A percentile compares a stretch with the other conserved stretches of the same genome.
phyloP scores from a whole-genome alignment of 2,113 vertebrate species.

The Sceloporus undulatus region DNA sequence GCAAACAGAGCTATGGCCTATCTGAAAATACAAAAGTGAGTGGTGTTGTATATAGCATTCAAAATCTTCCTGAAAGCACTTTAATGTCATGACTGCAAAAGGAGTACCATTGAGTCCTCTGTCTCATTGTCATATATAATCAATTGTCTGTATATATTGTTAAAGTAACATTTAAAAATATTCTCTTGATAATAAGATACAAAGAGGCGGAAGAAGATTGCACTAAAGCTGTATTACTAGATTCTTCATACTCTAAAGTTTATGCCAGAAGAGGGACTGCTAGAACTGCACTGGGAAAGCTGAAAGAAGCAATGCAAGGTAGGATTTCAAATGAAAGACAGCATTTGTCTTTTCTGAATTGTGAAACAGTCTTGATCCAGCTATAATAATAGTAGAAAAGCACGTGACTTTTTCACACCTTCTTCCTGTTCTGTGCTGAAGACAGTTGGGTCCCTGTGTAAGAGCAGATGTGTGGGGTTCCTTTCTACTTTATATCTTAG shows the following conservation, averaged over 20 bases:
- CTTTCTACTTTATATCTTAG: neutral
- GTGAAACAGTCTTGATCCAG: neutral
- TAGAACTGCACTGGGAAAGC: conserved; percentile 86
- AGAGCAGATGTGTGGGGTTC: neutral
- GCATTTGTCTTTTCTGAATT: neutral
- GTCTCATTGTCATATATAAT: too few relatives aligned
- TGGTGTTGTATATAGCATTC: conserved; percentile 34
- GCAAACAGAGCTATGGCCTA: conserved; percentile 99
- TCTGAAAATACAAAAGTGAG: conserved; percentile 90
- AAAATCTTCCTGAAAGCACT: neutral
- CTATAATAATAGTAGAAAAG: neutral
- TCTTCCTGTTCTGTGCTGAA: neutral
- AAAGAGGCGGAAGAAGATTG: conserved; percentile 94
- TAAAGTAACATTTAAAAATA: neutral
- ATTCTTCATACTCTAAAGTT: conserved; percentile 91
- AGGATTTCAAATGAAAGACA: conserved; percentile 16
- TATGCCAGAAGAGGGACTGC: conserved; percentile 94
- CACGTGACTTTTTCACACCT: neutral
- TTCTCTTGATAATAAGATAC: conserved; percentile 78
- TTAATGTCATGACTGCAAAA: too few relatives aligned
- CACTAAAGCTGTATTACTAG: conserved; percentile 86
- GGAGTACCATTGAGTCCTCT: too few relatives aligned
- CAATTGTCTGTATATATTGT: too few relatives aligned
- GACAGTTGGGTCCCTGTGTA: neutral
- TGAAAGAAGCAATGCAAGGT: conserved; percentile 90